phyloP scores from a whole-genome alignment of 2,797 vertebrate species.

The Todus mexicanus region DNA sequence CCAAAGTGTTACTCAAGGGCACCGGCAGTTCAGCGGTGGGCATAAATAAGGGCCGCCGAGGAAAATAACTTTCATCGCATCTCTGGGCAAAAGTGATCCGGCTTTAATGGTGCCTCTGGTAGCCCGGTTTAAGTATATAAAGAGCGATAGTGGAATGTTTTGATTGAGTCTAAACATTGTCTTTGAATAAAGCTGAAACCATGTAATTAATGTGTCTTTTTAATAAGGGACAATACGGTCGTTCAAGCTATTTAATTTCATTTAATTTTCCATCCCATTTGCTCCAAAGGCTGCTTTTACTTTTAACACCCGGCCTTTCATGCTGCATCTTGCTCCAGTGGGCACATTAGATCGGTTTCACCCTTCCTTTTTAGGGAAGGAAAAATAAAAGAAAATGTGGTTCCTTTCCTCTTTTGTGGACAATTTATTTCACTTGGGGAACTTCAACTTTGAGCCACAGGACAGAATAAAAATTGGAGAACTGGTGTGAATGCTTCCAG shows the following conservation, averaged over 20 bases:
- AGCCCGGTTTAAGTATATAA: constrained; percentile 80
- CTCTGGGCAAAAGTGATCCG: constrained; percentile 76
- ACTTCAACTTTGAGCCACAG: constrained; percentile 85
- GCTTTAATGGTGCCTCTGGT: constrained; percentile 80
- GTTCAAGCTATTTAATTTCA: constrained; percentile 98
- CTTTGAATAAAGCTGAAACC: constrained; percentile 89
- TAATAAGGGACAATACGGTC: constrained; percentile 90
- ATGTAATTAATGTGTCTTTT: constrained; percentile 99
- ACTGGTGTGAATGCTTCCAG: constrained; percentile 85
- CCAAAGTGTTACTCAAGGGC: constrained; percentile 76
- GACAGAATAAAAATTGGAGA: constrained; percentile 82
- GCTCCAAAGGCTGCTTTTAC: constrained; percentile 87
- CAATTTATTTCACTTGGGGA: constrained; percentile 90
- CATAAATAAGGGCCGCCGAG: constrained; percentile 63
- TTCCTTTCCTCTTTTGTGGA: constrained; percentile 81
- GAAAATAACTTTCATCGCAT: constrained; percentile 70
- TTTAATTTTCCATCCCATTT: constrained; percentile 99
- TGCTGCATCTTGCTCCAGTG: constrained; percentile 83
- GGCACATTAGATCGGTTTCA: constrained; percentile 89
- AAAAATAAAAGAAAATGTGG: constrained; percentile 88
- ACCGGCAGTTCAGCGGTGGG: constrained; percentile 63
- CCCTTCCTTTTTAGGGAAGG: constrained; percentile 81
- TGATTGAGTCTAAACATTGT: constrained; percentile 91
- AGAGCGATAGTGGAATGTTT: constrained; percentile 87
- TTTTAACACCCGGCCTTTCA: constrained; percentile 88